These are phyloP conservation scores for Gallinago undulata DNA, from an alignment of 2,113 vertebrate species.

Conservation along the genomic window DNA sequence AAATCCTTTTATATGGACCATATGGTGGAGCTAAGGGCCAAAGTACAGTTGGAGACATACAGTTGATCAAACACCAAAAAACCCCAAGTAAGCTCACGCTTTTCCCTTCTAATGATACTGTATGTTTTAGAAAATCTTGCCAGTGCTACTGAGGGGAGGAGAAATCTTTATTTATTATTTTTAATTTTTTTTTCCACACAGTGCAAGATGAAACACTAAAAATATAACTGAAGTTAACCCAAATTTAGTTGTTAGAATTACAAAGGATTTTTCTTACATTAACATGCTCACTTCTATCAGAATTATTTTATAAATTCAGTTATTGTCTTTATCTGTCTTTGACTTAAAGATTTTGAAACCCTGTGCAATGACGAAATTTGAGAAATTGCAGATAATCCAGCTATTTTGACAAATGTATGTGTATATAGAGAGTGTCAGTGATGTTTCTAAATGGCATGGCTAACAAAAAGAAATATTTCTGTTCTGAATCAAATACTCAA, in stretches of 20 bases:
- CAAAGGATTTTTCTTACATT: not conserved
- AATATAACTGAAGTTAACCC: not conserved
- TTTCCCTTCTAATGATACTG: not conserved
- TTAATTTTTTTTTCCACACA: not conserved
- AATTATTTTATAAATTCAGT: not conserved
- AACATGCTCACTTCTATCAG: not conserved
- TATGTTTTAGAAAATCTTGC: not conserved
- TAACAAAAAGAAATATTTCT: not conserved
- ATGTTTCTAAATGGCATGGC: not conserved
- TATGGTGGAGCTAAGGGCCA: not conserved
- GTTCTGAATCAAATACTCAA: not conserved
- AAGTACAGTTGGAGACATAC: not conserved
- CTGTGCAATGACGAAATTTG: not conserved
- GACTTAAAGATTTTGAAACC: not conserved
- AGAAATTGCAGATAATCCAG: not conserved
- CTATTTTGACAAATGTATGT: not conserved
- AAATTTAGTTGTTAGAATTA: not conserved
- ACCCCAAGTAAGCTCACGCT: not conserved
- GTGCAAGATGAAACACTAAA: not conserved
- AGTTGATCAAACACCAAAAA: not conserved
- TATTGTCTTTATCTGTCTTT: not conserved
- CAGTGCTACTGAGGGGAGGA: not conserved
- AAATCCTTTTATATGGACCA: not conserved
- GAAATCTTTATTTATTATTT: not conserved
- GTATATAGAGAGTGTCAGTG: not conserved